Percentiles rank a stretch among this genome's conserved stretches.
phyloP scores from a whole-genome alignment of 2,113 vertebrate genomes.

The Cisticola juncidis region DNA sequence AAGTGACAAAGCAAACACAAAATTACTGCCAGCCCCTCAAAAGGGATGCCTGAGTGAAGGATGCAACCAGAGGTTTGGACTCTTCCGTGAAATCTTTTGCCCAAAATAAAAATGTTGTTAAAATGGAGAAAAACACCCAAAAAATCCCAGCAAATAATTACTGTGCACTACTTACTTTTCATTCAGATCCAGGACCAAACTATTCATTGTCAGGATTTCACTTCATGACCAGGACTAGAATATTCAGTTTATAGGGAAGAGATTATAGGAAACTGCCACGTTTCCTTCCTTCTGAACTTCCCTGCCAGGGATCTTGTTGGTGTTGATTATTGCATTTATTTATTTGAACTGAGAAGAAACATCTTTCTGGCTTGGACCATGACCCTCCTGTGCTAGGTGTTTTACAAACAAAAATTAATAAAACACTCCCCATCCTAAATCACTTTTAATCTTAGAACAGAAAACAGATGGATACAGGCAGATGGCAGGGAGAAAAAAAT shows the following conservation, averaged over 20 bases:
- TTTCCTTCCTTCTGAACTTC: not conserved
- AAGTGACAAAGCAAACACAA: not conserved
- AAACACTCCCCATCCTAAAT: not conserved
- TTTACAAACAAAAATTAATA: not conserved
- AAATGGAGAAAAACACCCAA: not conserved
- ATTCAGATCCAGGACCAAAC: not conserved
- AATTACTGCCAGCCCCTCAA: not conserved
- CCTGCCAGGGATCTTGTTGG: not conserved
- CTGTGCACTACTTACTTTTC: not conserved
- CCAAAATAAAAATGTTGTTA: not conserved
- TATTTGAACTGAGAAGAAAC: not conserved
- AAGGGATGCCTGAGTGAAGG: not conserved
- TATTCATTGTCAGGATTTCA: not conserved
- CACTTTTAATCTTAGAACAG: slow-evolving; percentile 3
- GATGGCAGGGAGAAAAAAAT: slow-evolving; percentile 33
- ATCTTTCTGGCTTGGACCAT: not conserved
- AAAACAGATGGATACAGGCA: slow-evolving; percentile 51
- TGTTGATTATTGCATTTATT: not conserved
- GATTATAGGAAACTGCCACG: not conserved
- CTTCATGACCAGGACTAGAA: not conserved
- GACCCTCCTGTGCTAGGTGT: not conserved
- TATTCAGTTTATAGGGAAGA: not conserved
- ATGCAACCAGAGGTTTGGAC: not conserved
- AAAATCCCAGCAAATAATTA: not conserved
- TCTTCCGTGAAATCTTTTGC: not conserved